Base-by-base conservation (phyloP, 2,888 invertebrate genomes). In the Troides oblongomaculatus region DNA sequence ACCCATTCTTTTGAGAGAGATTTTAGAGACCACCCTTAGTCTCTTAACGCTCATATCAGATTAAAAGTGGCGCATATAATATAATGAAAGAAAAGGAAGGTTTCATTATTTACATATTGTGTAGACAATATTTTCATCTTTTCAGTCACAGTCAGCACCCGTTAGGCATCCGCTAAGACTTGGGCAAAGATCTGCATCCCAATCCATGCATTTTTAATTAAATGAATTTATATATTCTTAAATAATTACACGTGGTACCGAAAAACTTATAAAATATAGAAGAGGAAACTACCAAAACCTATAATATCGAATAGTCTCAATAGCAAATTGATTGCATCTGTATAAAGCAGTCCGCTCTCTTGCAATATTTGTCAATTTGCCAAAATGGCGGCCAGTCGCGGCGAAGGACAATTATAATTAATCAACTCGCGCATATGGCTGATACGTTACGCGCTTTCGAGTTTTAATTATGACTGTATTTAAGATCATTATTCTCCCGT, bases 321-420 rank as follows among this genome's bases (percentile, higher is more conserved):
- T 62, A 43, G 10, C 39, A 14, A 50, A 46, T 62, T 62, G 14
- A 39, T 56, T 30, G 53, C 53, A 61, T 61, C 57, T 23, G 43
- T 58, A 50, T 58, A 25, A 66, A 61, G 30, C 25, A 50, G 17
- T 46, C 30, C 57, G 30, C 53, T 46, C 43, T 57, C 62, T 10
- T 58, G 58, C 30, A 68, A 68, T 64, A 39, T 58, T 68, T 68
- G 68, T 12, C 23, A 60, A 36, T 64, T 59, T 68, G 68, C 68
- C 68, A 68, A 68, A 60, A 63, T 64, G 63, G 64, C 58, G 62
- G 63, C 14, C 56, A 60, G 56, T 30, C 64, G 69, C 30, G 65
- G 17, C 56, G 64, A 69, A 64, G 69, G 64, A 64, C 69, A 23
- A 62, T 69, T 69, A 69, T 61, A 69, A 64, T 64, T 65, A 69